Percentiles rank a stretch among this genome's conserved stretches.
phyloP scores from a whole-genome alignment of 2,888 invertebrate genomes.

The Tridacna crocea region DNA sequence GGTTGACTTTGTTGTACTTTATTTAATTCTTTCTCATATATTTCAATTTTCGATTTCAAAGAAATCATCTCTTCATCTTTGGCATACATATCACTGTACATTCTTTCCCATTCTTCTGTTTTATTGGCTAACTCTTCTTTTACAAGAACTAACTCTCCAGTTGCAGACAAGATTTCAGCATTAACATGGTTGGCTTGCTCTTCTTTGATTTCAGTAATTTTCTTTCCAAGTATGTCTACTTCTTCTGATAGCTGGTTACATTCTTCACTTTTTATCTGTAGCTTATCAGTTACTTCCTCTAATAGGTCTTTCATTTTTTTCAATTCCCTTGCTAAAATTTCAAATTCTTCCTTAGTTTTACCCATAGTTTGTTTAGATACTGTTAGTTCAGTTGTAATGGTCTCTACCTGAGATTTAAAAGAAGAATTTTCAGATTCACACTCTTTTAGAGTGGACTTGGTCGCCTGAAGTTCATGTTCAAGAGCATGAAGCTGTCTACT shows the following conservation, averaged over 20 bases:
- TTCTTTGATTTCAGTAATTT: constrained; percentile 32
- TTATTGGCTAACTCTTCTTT: constrained; percentile 55
- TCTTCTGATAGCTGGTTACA: constrained; percentile 47
- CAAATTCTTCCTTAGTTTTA: constrained; percentile 35
- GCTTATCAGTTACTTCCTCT: constrained; percentile 44
- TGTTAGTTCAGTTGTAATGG: constrained; percentile 40
- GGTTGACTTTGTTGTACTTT: not conserved
- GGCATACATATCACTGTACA: constrained; percentile 50
- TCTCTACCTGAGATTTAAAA: constrained; percentile 54
- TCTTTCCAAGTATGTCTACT: constrained; percentile 46
- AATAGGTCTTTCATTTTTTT: constrained; percentile 39
- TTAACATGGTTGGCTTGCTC: constrained; percentile 42
- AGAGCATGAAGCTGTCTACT: constrained; percentile 61
- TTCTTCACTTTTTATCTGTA: constrained; percentile 51
- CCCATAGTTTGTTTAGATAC: constrained; percentile 35
- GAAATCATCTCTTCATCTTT: constrained; percentile 44
- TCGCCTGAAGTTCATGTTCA: constrained; percentile 54
- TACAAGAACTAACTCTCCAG: constrained; percentile 48
- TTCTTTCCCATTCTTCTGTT: constrained; percentile 49
- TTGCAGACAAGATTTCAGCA: constrained; percentile 50
- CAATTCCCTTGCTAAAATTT: constrained; percentile 33
- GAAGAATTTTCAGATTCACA: constrained; percentile 31
- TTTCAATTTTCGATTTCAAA: constrained; percentile 1
- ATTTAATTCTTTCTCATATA: constrained; percentile 18
- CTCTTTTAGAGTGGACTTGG: constrained; percentile 62